phyloP scores from a whole-genome alignment of 1,140 invertebrate genomes.

The Hypsibius dujardini region DNA sequence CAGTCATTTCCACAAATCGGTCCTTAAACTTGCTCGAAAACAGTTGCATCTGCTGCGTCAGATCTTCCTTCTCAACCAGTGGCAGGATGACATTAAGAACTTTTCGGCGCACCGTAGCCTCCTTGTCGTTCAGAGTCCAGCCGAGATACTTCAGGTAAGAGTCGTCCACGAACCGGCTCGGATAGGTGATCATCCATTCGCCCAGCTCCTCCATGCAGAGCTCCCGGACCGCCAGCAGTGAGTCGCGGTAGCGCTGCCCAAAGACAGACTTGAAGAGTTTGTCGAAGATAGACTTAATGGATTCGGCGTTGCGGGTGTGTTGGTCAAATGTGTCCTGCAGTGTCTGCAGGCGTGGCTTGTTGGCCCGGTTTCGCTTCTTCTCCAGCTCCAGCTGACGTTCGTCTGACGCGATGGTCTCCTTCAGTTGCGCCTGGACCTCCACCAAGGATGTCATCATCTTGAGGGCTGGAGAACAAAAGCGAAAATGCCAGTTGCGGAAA shows the following conservation, averaged over 20 bases:
- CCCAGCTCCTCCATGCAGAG: conserved; percentile 99
- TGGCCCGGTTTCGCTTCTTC: conserved; percentile 48
- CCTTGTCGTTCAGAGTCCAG: conserved; percentile 93
- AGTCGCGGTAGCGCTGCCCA: conserved; percentile 92
- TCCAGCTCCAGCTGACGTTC: conserved; percentile 93
- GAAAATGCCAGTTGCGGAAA: conserved; percentile 17
- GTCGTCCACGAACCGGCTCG: conserved; percentile 87
- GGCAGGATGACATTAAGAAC: conserved; percentile 73
- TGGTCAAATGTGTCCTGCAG: conserved; percentile 38
- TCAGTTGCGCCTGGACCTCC: conserved; percentile 85
- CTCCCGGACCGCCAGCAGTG: conserved; percentile 80
- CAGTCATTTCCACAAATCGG: conserved; percentile 92
- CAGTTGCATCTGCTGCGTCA: conserved; percentile 84
- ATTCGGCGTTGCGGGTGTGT: conserved; percentile 41
- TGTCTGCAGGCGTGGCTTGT: conserved; percentile 67
- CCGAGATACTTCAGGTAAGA: conserved; percentile 98
- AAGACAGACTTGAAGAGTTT: conserved; percentile 99
- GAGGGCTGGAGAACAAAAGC: conserved; percentile 51
- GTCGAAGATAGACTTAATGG: conserved; percentile 96
- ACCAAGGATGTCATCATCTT: conserved; percentile 97
- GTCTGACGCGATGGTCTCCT: conserved; percentile 89
- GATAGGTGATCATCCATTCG: conserved; percentile 98
- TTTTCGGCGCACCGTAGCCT: conserved; percentile 39
- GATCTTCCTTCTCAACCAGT: conserved; percentile 79
- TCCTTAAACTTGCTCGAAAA: conserved; percentile 99